Conservation (phyloP, 2,888 invertebrate species). For the Melinaea marsaeus region DNA sequence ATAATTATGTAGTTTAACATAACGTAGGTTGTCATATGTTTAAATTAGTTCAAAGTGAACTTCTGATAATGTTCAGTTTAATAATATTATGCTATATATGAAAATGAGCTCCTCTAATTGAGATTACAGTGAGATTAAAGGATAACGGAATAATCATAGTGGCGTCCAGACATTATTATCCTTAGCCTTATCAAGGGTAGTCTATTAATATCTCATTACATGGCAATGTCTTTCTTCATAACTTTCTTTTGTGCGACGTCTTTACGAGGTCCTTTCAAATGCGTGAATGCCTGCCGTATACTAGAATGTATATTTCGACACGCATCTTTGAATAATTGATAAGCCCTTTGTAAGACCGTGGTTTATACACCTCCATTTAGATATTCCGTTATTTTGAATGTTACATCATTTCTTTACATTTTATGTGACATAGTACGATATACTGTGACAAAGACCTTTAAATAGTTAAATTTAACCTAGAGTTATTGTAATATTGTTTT, state of each 20-base stretch:
- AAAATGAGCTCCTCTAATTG: too few species aligned
- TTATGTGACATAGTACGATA: neutral
- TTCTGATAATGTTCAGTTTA: too few species aligned
- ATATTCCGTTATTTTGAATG: constrained; percentile 6
- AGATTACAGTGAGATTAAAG: too few species aligned
- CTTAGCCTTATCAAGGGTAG: constrained; percentile 9
- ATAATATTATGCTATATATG: too few species aligned
- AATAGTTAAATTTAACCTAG: too few species aligned
- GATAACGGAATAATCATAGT: too few species aligned
- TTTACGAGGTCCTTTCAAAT: constrained; percentile 18
- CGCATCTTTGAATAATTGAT: constrained; percentile 19
- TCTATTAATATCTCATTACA: constrained; percentile 29
- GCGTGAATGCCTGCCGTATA: constrained; percentile 14
- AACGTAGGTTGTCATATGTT: too few species aligned
- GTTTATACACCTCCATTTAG: constrained; percentile 3
- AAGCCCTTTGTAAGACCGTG: constrained; percentile 7
- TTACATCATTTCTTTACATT: neutral
- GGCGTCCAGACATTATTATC: neutral
- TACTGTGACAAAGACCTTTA: neutral
- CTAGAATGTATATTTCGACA: constrained; percentile 13
- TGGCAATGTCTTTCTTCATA: constrained; percentile 14
- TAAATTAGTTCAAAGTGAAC: too few species aligned
- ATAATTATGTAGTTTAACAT: too few species aligned
- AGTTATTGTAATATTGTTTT: too few species aligned
- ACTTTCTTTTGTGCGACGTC: constrained; percentile 23